Evolutionary conservation across 2,797 vertebrate genomes (phyloP).

Genomic region (Paguma larvata): DNA sequence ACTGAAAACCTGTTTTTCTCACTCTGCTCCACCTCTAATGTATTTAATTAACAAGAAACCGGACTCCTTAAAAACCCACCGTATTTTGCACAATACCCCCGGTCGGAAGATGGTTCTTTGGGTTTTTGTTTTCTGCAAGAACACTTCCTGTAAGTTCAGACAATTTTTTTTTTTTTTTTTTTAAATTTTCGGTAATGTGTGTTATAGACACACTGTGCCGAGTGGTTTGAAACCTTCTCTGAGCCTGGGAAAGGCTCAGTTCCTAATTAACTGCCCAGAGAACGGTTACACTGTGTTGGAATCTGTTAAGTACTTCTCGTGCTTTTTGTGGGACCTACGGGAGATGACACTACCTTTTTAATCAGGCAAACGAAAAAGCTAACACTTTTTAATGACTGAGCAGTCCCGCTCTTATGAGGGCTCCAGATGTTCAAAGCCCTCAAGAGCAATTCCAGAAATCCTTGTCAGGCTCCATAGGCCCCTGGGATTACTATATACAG

Average conservation of each 20-base stretch:
- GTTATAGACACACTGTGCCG: background rate
- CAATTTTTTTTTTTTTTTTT: background rate
- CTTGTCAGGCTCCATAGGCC: background rate
- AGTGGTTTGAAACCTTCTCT: background rate
- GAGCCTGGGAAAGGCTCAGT: background rate
- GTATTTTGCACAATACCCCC: background rate
- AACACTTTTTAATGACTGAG: conserved; percentile 42
- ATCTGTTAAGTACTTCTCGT: background rate
- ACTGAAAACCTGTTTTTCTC: background rate
- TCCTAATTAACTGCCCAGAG: conserved; percentile 68
- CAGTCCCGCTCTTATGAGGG: background rate
- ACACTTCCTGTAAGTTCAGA: background rate
- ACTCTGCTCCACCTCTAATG: background rate
- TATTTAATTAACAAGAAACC: background rate
- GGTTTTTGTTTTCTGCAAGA: conserved; percentile 1
- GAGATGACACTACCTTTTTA: background rate
- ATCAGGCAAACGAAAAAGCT: conserved; percentile 68
- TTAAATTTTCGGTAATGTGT: background rate
- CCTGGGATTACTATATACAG: background rate
- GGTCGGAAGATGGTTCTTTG: background rate
- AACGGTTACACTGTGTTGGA: background rate
- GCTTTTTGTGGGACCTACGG: conserved; percentile 37
- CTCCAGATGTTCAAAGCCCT: conserved; percentile 66
- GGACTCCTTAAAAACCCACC: background rate
- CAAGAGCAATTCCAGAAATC: conserved; percentile 28